Base-by-base conservation (phyloP, 92 coral and sea anemone genomes). In the Heteractis magnifica region DNA sequence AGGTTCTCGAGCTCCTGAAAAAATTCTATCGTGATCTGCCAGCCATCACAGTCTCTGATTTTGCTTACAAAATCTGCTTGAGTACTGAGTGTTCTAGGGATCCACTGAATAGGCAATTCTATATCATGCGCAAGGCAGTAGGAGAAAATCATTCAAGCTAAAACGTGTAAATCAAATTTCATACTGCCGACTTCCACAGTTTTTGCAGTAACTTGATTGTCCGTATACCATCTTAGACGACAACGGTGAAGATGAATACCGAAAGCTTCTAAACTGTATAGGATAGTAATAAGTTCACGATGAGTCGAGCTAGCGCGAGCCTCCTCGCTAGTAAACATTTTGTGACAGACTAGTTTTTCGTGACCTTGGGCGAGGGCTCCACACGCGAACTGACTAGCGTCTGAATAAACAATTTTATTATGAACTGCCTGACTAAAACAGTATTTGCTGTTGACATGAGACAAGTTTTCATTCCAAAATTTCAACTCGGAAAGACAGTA, bases 151-250 rank as follows among this genome's bases (percentile, higher is more conserved):
- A 20, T 71, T 20, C 44, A 20, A 52, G 81, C 81, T 8, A 10
- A 55, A 8, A 12, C 21, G 4, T 82, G 80, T 41, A 82, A 82
- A 16, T 44, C 48, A 12, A 18, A 10, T 44, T 82, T 75, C 86
- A 83, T 83, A 75, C 88, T 79, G 1, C 90, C 87, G 2, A 87
- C 87, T 4, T 83, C 87, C 4, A 88, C 81, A 0, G 83, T 88
- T 8, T 65, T 20, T 60, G 82, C 88, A 1, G 88, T 79, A 48
- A 86, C 49, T 21, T 78, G 83, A 79, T 85, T 85, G 72, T 85
- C 88, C 12, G 83, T 85, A 51, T 50, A 85, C 83, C 88, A 79
- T 71, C 79, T 85, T 10, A 70, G 41, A 20, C 14, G 51, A 60
- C 75, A 52, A 34, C 60, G 52, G n/a, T 55, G 83, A 10, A 78